Percentiles rank a stretch among this genome's conserved stretches.
Conservation (phyloP, 1,140 invertebrate genomes). For the Drosophila chauvacae region DNA sequence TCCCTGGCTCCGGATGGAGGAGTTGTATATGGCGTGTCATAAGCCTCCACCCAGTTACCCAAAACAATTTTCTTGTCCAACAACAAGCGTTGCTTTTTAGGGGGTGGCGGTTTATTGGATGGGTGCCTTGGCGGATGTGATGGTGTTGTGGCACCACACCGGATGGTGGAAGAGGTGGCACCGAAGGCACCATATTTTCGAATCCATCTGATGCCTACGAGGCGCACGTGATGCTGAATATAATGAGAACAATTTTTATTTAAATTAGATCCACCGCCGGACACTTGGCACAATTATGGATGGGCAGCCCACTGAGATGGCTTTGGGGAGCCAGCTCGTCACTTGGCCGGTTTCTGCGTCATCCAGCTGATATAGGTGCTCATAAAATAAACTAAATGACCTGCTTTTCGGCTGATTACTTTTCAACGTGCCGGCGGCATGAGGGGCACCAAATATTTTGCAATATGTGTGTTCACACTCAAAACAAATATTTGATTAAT, state of each 20-base stretch:
- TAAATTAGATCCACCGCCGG: constrained; percentile 52
- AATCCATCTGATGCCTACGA: constrained; percentile 43
- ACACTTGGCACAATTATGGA: constrained; percentile 51
- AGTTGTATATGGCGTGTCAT: constrained; percentile 53
- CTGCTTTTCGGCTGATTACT: constrained; percentile 40
- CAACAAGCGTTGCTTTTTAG: constrained; percentile 25
- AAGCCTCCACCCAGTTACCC: constrained; percentile 41
- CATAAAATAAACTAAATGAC: constrained; percentile 46
- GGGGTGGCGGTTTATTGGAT: constrained; percentile 19
- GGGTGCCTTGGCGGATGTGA: constrained; percentile 10
- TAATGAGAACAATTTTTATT: constrained; percentile 55
- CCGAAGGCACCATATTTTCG: constrained; percentile 43
- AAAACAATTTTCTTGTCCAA: constrained; percentile 34
- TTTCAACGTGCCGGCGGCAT: constrained; percentile 29
- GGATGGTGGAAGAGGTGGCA: constrained; percentile 27
- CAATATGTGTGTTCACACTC: constrained; percentile 30
- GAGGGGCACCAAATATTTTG: constrained; percentile 11
- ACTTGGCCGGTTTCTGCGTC: constrained; percentile 8
- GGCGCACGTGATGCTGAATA: constrained; percentile 50
- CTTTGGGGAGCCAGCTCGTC: constrained; percentile 6
- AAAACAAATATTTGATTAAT: constrained; percentile 1
- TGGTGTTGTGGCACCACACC: constrained; percentile 4
- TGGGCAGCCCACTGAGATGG: constrained; percentile 2
- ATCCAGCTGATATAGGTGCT: constrained; percentile 26
- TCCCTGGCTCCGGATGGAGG: constrained; percentile 24